These are phyloP conservation scores for Orussus abietinus DNA, from an alignment of 1,140 invertebrate species.

Conservation along the genomic window DNA sequence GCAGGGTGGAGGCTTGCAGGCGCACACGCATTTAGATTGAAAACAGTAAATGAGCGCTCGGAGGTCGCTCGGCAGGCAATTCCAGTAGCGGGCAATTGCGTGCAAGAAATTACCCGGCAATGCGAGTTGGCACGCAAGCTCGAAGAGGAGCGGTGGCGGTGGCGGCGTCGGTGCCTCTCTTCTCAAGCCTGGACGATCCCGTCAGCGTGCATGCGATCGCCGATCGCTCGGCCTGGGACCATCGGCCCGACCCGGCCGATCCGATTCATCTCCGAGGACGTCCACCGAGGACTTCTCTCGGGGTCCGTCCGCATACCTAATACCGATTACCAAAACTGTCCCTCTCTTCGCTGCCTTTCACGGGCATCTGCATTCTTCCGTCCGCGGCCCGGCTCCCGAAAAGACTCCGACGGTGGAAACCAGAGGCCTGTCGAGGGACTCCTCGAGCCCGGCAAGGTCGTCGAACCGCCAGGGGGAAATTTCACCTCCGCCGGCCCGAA, in stretches of 20 bases:
- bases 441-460: neutral
- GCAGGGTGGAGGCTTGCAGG: too few relatives aligned
- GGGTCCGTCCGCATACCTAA: conserved; percentile 27
- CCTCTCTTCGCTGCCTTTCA: conserved; percentile 37
- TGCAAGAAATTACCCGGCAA: conserved; percentile 50
- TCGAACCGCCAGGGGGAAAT: neutral
- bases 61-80: conserved; percentile 47
- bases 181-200: conserved; percentile 32
- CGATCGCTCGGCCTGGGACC: neutral
- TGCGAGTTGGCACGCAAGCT: conserved; percentile 43
- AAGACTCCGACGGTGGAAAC: too few relatives aligned
- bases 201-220: conserved; percentile 29
- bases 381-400: conserved; percentile 19
- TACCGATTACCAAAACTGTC: conserved; percentile 43
- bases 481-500: neutral
- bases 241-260: neutral
- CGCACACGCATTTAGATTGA: conserved; percentile 35
- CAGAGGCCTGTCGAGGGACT: too few relatives aligned
- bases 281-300: conserved; percentile 14
- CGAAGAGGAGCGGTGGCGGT: conserved; percentile 10
- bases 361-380: conserved; percentile 34
- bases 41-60: conserved; percentile 45
- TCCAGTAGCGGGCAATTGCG: conserved; percentile 51
- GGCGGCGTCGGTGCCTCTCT: conserved; percentile 19
- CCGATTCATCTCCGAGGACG: conserved; percentile 1